A percentile compares a stretch with the other conserved stretches of the same genome.
Conservation (phyloP, 1,140 invertebrate genomes). For the Chelonus insularis region DNA sequence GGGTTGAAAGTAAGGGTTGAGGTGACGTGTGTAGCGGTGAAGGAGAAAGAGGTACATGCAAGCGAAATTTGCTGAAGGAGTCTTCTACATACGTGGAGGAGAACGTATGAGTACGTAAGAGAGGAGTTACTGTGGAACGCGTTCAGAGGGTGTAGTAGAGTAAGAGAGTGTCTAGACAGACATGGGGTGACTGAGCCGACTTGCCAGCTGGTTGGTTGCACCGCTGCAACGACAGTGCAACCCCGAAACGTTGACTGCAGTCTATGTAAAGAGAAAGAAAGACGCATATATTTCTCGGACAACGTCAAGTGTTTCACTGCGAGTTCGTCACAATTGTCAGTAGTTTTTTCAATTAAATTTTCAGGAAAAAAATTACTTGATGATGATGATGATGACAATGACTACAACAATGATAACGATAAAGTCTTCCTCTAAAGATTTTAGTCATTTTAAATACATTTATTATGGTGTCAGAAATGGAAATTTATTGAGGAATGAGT, state of each 20-base stretch:
- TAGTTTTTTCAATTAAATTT: neutral
- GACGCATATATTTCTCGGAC: constrained; percentile 35
- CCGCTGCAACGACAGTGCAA: constrained; percentile 27
- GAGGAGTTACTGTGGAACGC: constrained; percentile 9
- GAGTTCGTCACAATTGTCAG: neutral
- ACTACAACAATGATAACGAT: too few relatives aligned
- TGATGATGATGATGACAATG: too few relatives aligned
- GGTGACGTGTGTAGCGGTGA: constrained; percentile 18
- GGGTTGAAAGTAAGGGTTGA: constrained; percentile 43
- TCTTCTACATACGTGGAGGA: neutral
- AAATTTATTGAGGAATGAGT: too few relatives aligned
- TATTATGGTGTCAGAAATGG: too few relatives aligned
- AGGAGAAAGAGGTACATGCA: constrained; percentile 29
- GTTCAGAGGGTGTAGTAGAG: constrained; percentile 51
- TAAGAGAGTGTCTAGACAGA: constrained; percentile 56
- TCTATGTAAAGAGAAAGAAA: constrained; percentile 6
- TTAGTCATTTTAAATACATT: too few relatives aligned
- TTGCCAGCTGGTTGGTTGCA: constrained; percentile 37
- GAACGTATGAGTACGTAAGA: neutral
- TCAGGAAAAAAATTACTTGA: too few relatives aligned
- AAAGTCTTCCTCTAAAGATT: too few relatives aligned
- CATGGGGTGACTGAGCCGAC: constrained; percentile 45
- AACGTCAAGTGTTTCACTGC: constrained; percentile 35
- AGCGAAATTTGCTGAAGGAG: constrained; percentile 12
- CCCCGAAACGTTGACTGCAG: neutral